Evolutionary conservation across 2,888 invertebrate species (phyloP), one percentile per base, ranked within the genome.

Genomic region (Nematopogon swammerdamellus): DNA sequence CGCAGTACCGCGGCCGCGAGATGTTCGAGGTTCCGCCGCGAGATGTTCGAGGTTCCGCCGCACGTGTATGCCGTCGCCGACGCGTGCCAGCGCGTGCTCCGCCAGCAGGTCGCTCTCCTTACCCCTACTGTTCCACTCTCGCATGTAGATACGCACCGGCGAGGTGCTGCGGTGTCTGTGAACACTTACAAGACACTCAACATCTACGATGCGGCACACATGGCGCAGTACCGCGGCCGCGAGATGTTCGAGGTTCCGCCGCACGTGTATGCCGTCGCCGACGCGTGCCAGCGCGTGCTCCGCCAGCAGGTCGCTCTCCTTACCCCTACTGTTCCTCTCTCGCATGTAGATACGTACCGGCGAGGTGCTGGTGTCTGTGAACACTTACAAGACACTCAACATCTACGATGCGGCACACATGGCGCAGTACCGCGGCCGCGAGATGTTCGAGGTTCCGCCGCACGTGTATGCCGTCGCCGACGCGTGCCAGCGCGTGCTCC

Each of bases 381-480:
- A n/a, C n/a, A n/a, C n/a, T n/a, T n/a, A n/a, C n/a, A n/a, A n/a
- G n/a, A n/a, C n/a, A n/a, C n/a, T n/a, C n/a, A 25, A 94, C 68
- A 94, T 98, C 65, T 99, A 97, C 80, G 93, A 91, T 51, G 80
- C 85, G 49, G 88, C 90, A 55, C 86, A 89, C 63, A 88, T 99
- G 68, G 88, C 91, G 54, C 87, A 92, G 75, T 98, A 97, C 77
- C 55, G 74, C 81, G 95, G 93, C 11, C 81, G 97, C 60, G 97
- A 98, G 81, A 85, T 97, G 63, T 99, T 97, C 67, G 98, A 99
- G 70, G 91, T 97, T 63, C 87, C 92, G 0, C 98, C 98, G 0
- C 98, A 99, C 68, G 92, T 98, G 57, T 98, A 92, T 72, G 97
- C 98, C n/a, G 91, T 98, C 52, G 97, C 97, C 1, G 98, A 99